A percentile compares a stretch with the other conserved stretches of the same genome.
phyloP scores from a whole-genome alignment of 1,140 invertebrate species.

The Babylonia areolata region DNA sequence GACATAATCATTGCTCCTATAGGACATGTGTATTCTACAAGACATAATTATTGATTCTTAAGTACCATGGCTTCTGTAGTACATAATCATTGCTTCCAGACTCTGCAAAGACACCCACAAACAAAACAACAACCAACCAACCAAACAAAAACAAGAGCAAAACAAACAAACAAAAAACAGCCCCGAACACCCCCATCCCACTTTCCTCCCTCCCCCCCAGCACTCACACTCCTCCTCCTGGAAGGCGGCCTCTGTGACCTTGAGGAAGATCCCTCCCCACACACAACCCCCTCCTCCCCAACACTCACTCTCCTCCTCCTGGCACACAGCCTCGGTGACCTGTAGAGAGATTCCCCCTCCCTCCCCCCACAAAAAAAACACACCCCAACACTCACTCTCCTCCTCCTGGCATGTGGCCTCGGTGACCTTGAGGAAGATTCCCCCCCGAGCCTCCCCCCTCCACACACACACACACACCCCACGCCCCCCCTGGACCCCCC shows the following conservation, averaged over 20 bases:
- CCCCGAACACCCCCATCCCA: neutral
- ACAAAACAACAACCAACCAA: too few species aligned
- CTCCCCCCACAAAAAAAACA: neutral
- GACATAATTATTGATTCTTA: too few species aligned
- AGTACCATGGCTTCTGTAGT: too few species aligned
- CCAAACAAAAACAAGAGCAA: too few species aligned
- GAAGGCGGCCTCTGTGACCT: constrained; percentile 75
- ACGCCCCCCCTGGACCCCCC: neutral
- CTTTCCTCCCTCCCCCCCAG: neutral
- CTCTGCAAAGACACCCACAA: too few species aligned
- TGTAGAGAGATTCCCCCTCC: constrained; percentile 80
- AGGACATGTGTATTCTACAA: too few species aligned
- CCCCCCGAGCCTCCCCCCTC: constrained; percentile 76
- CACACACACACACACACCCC: neutral
- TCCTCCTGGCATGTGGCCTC: constrained; percentile 68
- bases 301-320: constrained; percentile 52
- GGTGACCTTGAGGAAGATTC: constrained; percentile 78
- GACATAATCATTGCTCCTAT: too few species aligned
- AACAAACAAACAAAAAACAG: too few species aligned
- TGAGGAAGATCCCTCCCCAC: constrained; percentile 80
- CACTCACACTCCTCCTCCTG: constrained; percentile 68
- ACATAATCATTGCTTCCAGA: too few species aligned
- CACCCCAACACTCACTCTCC: constrained; percentile 31
- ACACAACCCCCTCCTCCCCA: too few species aligned
- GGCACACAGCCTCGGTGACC: constrained; percentile 74